A percentile compares a stretch with the other conserved stretches of the same genome.
phyloP scores from a whole-genome alignment of 2,888 invertebrate genomes.

The Homarus gammarus region DNA sequence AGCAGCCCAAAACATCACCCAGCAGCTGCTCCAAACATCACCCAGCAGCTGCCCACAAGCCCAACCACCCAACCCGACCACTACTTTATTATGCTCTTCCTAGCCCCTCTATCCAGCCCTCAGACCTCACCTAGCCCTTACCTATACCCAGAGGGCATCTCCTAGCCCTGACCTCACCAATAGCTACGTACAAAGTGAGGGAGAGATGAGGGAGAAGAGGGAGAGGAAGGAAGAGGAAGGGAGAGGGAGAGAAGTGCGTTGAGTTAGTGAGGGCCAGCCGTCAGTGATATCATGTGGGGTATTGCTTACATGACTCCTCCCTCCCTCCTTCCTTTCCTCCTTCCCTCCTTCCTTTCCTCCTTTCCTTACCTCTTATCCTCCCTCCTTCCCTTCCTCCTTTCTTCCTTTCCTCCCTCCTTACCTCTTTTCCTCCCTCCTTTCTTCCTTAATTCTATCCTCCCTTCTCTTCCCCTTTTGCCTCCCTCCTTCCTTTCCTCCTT shows the following conservation, averaged over 20 bases:
- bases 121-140: no score
- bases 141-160: background rate
- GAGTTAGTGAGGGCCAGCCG: no score
- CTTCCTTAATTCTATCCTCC: background rate
- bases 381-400: background rate
- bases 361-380: background rate
- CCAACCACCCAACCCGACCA: background rate
- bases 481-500: background rate
- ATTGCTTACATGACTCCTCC: no score
- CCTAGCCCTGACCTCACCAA: no score
- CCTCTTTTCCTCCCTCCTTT: background rate
- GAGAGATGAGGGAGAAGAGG: no score
- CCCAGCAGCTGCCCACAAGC: background rate
- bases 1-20: no score
- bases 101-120: background rate
- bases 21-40: no score
- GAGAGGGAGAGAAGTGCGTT: no score
- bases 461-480: background rate
- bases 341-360: background rate
- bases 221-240: no score
- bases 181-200: no score
- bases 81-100: background rate
- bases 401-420: background rate
- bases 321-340: constrained; percentile 26
- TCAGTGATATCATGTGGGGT: no score